These are phyloP conservation scores for Poecile montanus DNA, from an alignment of 2,797 vertebrate species.

Conservation along the genomic window DNA sequence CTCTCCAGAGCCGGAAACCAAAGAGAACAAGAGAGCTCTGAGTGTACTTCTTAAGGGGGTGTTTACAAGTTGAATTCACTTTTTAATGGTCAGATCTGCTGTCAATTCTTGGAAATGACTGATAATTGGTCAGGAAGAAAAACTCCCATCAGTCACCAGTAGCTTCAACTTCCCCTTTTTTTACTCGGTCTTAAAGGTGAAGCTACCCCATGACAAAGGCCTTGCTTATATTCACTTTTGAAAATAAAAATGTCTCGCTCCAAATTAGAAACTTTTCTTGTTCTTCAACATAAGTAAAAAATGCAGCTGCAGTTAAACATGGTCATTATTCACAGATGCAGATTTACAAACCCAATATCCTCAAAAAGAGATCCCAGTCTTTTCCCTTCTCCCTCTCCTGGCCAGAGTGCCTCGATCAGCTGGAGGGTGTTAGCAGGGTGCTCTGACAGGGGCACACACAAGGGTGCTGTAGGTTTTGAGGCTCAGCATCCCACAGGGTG, in stretches of 20 bases:
- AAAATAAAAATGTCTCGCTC: not conserved
- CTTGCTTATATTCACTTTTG: not conserved
- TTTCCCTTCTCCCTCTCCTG: not conserved
- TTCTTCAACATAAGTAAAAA: not conserved
- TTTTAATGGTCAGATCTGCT: no score
- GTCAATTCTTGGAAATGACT: no score
- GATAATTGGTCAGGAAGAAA: no score
- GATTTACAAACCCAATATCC: not conserved
- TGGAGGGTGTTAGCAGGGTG: not conserved
- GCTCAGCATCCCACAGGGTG: not conserved
- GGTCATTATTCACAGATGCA: not conserved
- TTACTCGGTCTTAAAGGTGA: no score
- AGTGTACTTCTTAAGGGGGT: no score
- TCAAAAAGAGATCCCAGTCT: not conserved
- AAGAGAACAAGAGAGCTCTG: no score
- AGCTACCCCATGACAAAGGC: no score
- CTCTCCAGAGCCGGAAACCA: no score
- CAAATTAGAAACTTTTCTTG: not conserved
- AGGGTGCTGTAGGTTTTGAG: fast-evolving
- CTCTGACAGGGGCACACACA: not conserved
- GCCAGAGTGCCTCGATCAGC: not conserved
- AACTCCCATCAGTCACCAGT: no score
- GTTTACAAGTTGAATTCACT: no score
- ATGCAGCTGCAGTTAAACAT: not conserved
- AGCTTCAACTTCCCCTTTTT: no score